Percentiles rank a stretch among this genome's conserved stretches.
Conservation (phyloP, 2,888 invertebrate species). For the Rhogogaster chlorosoma region DNA sequence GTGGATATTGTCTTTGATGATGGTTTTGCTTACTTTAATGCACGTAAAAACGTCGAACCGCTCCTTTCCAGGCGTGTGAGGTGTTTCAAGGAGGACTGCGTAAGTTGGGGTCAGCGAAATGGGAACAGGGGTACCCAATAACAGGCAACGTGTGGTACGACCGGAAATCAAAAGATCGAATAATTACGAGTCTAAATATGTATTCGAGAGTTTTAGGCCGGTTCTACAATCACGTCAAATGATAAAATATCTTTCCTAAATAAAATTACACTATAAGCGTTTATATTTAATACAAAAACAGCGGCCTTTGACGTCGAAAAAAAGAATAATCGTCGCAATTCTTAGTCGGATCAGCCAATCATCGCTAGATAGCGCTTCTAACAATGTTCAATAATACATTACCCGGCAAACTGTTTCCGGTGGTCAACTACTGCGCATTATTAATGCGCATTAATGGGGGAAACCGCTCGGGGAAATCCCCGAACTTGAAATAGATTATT, state of each 20-base stretch:
- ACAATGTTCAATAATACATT: not conserved
- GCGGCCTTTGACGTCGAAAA: not conserved
- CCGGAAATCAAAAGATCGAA: conserved; percentile 47
- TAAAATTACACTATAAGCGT: not conserved
- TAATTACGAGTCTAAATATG: not conserved
- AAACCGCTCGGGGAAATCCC: not conserved
- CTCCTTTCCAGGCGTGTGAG: conserved; percentile 69
- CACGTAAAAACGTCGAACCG: conserved; percentile 73
- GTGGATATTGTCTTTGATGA: not conserved
- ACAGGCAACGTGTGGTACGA: conserved; percentile 50
- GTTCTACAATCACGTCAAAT: not conserved
- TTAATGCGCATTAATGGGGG: not conserved
- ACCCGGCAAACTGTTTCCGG: conserved; percentile 3
- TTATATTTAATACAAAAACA: conserved; percentile 18
- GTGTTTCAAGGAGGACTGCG: conserved; percentile 70
- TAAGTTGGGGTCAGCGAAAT: conserved; percentile 69
- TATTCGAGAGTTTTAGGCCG: not conserved
- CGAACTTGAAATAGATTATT: not conserved
- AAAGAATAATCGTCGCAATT: conserved; percentile 29
- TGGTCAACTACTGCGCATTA: conserved; percentile 1
- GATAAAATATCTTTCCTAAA: conserved; percentile 1
- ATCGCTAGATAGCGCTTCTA: conserved; percentile 38
- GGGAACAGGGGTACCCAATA: conserved; percentile 52
- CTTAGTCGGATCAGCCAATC: not conserved
- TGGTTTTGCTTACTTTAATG: conserved; percentile 69